A percentile compares a stretch with the other conserved stretches of the same genome.
phyloP scores from a whole-genome alignment of 2,888 invertebrate genomes.

The Drosophila imparisetae region DNA sequence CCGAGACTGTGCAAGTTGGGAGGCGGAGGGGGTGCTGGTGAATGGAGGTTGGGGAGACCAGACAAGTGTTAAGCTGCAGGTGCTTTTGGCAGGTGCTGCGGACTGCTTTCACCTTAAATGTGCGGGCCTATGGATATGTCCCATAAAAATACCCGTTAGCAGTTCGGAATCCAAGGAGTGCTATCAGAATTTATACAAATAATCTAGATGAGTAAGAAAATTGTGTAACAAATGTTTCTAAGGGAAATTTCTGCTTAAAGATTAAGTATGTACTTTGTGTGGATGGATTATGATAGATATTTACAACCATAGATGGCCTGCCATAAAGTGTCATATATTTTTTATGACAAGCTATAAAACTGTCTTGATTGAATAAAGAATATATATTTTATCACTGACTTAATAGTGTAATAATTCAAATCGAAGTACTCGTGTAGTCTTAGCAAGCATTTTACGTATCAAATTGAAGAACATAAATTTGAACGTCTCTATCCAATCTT shows the following conservation, averaged over 20 bases:
- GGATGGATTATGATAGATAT: background rate
- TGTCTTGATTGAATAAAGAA: background rate
- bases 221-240: background rate
- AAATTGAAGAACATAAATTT: background rate
- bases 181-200: background rate
- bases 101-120: conserved; percentile 1
- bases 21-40: background rate
- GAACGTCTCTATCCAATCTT: background rate
- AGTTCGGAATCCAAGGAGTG: background rate
- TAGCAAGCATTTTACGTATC: background rate
- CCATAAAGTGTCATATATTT: background rate
- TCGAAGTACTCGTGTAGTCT: background rate
- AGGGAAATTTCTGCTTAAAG: background rate
- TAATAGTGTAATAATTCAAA: background rate
- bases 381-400: background rate
- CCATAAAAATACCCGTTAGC: conserved; percentile 8
- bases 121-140: background rate
- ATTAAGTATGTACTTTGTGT: background rate
- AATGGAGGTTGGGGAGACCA: conserved; percentile 36
- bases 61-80: conserved; percentile 58
- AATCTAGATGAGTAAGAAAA: background rate
- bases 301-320: background rate
- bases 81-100: conserved; percentile 11
- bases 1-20: background rate
- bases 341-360: background rate